These are phyloP conservation scores for Psilopogon haemacephalus DNA, from an alignment of 2,113 vertebrate species.

Conservation along the genomic window DNA sequence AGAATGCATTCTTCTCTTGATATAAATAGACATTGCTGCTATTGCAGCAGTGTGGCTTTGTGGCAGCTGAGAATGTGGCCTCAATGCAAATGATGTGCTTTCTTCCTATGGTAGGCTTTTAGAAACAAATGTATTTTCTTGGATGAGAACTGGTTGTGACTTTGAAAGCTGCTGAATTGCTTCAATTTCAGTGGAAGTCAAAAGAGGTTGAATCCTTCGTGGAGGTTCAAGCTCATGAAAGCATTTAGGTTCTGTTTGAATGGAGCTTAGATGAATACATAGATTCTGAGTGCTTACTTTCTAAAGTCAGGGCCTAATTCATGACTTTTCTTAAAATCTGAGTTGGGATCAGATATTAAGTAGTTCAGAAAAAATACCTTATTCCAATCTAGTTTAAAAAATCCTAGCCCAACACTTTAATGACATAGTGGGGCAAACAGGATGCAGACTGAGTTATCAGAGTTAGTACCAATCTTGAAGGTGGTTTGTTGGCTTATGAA, in stretches of 20 bases:
- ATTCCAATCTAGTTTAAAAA: not conserved
- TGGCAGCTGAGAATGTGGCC: conserved; percentile 37
- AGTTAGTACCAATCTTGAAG: not conserved
- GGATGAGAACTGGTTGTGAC: not conserved
- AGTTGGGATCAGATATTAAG: not conserved
- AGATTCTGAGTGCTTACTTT: not conserved
- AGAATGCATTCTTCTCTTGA: not conserved
- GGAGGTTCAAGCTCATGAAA: not conserved
- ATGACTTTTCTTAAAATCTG: not conserved
- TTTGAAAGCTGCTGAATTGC: not conserved
- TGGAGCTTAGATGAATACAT: not conserved
- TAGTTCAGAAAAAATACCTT: not conserved
- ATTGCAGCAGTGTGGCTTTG: not conserved
- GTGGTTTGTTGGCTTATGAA: conserved; percentile 6
- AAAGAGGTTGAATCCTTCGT: not conserved
- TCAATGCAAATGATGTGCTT: not conserved
- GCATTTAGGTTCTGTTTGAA: not conserved
- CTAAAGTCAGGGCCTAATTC: not conserved
- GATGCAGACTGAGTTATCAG: not conserved
- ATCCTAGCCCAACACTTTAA: not conserved
- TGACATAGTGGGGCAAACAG: not conserved
- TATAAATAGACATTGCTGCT: conserved; percentile 17
- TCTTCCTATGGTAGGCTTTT: not conserved
- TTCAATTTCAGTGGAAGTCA: not conserved
- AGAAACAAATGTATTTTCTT: not conserved